Evolutionary conservation across 2,888 invertebrate species (phyloP).

Genomic region (Nipponacmea schrenckii): DNA sequence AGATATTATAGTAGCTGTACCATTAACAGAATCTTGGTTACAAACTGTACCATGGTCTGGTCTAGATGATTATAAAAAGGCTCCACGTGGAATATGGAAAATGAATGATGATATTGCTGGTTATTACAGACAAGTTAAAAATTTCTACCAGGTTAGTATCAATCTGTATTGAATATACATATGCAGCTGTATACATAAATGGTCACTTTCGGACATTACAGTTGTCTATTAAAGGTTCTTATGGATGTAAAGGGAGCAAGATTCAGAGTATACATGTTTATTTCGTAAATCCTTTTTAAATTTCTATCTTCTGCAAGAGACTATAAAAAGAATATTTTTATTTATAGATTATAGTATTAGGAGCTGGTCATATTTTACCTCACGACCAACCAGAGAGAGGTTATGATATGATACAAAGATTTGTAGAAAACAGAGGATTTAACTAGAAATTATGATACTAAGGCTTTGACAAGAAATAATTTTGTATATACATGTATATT

Average conservation of each 20-base stretch:
- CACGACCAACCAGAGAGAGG: constrained; percentile 63
- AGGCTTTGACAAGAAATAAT: no score
- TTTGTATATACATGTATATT: no score
- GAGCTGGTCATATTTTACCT: constrained; percentile 63
- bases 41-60: constrained; percentile 78
- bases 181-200: no score
- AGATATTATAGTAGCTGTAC: constrained; percentile 91
- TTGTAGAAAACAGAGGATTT: constrained; percentile 43
- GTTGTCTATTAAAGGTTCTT: no score
- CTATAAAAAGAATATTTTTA: background rate
- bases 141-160: constrained; percentile 58
- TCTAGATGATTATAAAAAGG: constrained; percentile 75
- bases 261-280: no score
- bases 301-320: no score
- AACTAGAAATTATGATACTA: no score
- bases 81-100: constrained; percentile 75
- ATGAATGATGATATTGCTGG: constrained; percentile 62
- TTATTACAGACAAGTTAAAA: constrained; percentile 57
- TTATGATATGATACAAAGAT: constrained; percentile 62
- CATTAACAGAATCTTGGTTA: constrained; percentile 83
- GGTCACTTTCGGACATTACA: no score
- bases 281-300: no score
- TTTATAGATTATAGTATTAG: constrained; percentile 59
- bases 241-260: no score
- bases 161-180: no score